Evolutionary conservation across 1,140 invertebrate species (phyloP).

Genomic region (Hetaerina americana): DNA sequence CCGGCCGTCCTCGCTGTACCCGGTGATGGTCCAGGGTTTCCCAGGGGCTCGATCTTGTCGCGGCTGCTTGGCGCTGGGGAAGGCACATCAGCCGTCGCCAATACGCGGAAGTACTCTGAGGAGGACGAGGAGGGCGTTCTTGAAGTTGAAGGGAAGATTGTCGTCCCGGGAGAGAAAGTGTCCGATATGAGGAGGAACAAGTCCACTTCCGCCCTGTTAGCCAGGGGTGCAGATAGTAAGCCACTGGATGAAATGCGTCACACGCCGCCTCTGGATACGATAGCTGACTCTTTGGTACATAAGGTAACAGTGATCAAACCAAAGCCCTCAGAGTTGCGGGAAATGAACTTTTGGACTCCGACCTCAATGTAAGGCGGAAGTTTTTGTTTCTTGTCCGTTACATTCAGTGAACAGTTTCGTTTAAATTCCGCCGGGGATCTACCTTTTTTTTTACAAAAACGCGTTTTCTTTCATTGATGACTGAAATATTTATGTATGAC

Average conservation of each 20-base stretch:
- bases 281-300: not conserved
- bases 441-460: too few relatives aligned
- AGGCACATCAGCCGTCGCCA: not conserved
- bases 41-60: constrained; percentile 36
- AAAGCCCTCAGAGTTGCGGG: constrained; percentile 55
- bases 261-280: not conserved
- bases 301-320: constrained; percentile 30
- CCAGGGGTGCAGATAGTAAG: not conserved
- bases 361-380: constrained; percentile 62
- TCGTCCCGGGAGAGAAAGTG: not conserved
- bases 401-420: too few relatives aligned
- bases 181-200: constrained; percentile 25
- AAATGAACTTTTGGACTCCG: constrained; percentile 74
- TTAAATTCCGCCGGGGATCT: too few relatives aligned
- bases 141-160: not conserved
- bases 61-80: constrained; percentile 31
- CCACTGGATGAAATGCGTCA: not conserved
- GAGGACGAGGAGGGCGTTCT: not conserved
- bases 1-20: not conserved
- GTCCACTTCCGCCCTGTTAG: constrained; percentile 32
- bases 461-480: too few relatives aligned
- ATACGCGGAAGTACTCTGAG: not conserved
- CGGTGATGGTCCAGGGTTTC: constrained; percentile 14
- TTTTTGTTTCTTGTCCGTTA: too few relatives aligned
- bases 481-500: too few relatives aligned